These are phyloP conservation scores for Papilio machaon DNA, from an alignment of 1,140 invertebrate species.

Conservation along the genomic window DNA sequence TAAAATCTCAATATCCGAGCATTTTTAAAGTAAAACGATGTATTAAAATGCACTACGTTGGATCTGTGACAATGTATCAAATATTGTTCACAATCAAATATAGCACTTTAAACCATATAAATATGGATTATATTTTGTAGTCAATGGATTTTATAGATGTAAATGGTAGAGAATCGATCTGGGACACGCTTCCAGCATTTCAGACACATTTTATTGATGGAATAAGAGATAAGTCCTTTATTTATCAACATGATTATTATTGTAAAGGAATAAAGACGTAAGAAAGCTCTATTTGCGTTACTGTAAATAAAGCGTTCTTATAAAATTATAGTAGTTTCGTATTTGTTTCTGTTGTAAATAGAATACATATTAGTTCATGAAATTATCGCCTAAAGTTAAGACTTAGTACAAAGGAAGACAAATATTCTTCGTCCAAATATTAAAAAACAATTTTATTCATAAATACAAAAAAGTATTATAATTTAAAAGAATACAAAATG, in stretches of 20 bases:
- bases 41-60: background rate
- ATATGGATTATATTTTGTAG: conserved; percentile 28
- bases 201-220: conserved; percentile 68
- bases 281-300: no score
- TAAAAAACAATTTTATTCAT: conserved; percentile 14
- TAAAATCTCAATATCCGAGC: no score
- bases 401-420: background rate
- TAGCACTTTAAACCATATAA: conserved; percentile 21
- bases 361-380: background rate
- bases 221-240: conserved; percentile 51
- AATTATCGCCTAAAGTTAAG: background rate
- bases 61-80: background rate
- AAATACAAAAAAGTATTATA: conserved; percentile 6
- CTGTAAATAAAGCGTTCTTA: background rate
- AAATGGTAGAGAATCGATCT: conserved; percentile 21
- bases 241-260: no score
- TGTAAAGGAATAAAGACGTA: no score
- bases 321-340: background rate
- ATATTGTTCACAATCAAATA: background rate
- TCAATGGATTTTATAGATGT: conserved; percentile 44
- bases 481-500: conserved; percentile 30
- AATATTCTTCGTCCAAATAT: background rate
- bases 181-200: conserved; percentile 55
- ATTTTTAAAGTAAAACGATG: no score
- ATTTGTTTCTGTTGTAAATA: background rate